Evolutionary conservation across 1,140 invertebrate species (phyloP), one percentile per base, ranked within the genome.

Genomic region (Frieseomelitta varia): DNA sequence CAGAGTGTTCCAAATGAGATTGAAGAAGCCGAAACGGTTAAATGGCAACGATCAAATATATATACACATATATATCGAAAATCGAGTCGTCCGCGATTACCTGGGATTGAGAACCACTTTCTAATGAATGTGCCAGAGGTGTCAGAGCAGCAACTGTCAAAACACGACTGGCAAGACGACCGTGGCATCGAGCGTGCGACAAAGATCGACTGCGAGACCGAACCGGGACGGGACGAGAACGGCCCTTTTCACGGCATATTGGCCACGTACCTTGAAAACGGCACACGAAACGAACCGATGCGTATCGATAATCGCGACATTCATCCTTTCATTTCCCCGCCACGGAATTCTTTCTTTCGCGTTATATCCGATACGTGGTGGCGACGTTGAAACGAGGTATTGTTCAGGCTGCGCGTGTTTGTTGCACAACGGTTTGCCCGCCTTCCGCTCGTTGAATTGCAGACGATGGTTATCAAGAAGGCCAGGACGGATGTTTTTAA

Each of bases 71-170:
- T 11, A 27, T 1, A 30, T 67, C 1, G 27, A 30, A 61, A 67
- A 34, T 21, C 15, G 10, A 21, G 15, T 67, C 24, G 11, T n/a
- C 4, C 14, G 14, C 10, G n/a, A 53, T 12, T 21, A 19, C n/a
- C 39, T 51, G 15, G 12, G 76, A 24, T 77, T 94, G 94, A 93
- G 94, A 94, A 94, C 93, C 94, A 91, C 94, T 93, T 93, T 85
- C 86, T 94, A 94, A 94, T 94, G 93, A 95, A 94, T 92, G 93
- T 92, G 91, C 87, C 92, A 92, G 93, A 94, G 94, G 94, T 95
- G 94, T 95, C 93, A 91, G 92, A 95, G 94, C 93, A 92, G 93
- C 94, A 94, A 95, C 94, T 95, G 94, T 95, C 94, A 95, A 94
- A 94, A 95, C 94, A 95, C 90, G 91, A 91, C 79, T 92, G 88